Conservation (phyloP, 2,113 vertebrate species). For the human (Homo sapiens) region DNA sequence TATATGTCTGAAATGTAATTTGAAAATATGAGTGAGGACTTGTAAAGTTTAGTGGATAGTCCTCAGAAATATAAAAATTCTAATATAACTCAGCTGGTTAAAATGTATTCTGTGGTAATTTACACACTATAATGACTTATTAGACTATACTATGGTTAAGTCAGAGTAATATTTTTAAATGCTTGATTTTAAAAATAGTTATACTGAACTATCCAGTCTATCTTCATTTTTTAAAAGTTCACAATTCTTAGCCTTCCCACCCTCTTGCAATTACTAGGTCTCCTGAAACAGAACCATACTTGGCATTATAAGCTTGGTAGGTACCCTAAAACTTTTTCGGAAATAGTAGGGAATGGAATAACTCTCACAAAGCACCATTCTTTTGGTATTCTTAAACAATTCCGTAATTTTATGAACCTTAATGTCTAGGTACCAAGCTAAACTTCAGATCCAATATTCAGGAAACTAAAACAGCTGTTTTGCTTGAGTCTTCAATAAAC, state of each 20-base stretch:
- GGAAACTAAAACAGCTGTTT: background rate
- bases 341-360: background rate
- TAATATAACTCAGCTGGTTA: background rate
- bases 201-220: background rate
- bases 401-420: background rate
- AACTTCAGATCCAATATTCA: constrained; percentile 22
- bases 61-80: background rate
- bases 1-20: background rate
- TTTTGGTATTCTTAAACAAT: constrained; percentile 10
- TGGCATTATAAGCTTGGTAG: background rate
- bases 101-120: background rate
- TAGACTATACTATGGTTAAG: background rate
- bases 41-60: background rate
- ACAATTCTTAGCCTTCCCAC: background rate
- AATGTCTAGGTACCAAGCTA: background rate
- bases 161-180: background rate
- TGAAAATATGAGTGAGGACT: background rate
- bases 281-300: constrained; percentile 25
- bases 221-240: background rate
- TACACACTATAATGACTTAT: background rate
- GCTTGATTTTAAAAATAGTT: background rate
- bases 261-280: background rate
- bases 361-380: background rate
- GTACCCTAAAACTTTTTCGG: background rate
- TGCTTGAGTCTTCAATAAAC: constrained; percentile 30